Evolutionary conservation across 2,888 invertebrate species (phyloP).

Genomic region (Gandaritis pyraliata): DNA sequence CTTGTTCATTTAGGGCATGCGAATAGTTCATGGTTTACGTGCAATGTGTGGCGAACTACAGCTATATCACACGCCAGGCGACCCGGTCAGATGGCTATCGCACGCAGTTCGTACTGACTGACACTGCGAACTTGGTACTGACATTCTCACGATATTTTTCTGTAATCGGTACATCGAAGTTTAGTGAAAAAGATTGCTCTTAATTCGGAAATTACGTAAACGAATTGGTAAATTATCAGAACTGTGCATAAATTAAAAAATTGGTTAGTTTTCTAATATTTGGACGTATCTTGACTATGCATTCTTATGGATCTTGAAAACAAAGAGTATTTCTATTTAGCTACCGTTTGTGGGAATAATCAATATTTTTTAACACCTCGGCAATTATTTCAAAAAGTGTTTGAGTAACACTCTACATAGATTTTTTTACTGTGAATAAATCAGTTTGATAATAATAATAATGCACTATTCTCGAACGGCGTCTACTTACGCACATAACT

Average conservation of each 20-base stretch:
- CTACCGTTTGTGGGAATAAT: too few relatives aligned
- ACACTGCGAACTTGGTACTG: slow-evolving; percentile 45
- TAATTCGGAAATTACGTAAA: neutral
- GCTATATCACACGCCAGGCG: slow-evolving; percentile 57
- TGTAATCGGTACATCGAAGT: slow-evolving; percentile 42
- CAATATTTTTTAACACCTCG: too few relatives aligned
- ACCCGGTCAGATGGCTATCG: slow-evolving; percentile 69
- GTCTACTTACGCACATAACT: slow-evolving; percentile 13
- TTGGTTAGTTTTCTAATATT: too few relatives aligned
- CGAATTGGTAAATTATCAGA: neutral
- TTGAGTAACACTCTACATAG: neutral
- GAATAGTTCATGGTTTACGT: slow-evolving; percentile 65
- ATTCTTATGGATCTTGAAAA: too few relatives aligned
- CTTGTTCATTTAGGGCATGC: slow-evolving; percentile 48
- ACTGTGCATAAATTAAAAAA: neutral
- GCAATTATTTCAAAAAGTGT: too few relatives aligned
- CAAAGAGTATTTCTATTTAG: too few relatives aligned
- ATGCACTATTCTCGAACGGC: neutral
- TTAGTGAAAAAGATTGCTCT: slow-evolving; percentile 10
- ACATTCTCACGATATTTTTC: slow-evolving; percentile 44
- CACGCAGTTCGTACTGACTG: slow-evolving; percentile 30
- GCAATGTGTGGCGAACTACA: slow-evolving; percentile 72
- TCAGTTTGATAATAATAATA: neutral
- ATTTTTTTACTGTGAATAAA: neutral
- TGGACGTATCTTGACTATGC: neutral